Evolutionary conservation across 2,113 vertebrate species (phyloP).

Genomic region (Mustela lutreola): DNA sequence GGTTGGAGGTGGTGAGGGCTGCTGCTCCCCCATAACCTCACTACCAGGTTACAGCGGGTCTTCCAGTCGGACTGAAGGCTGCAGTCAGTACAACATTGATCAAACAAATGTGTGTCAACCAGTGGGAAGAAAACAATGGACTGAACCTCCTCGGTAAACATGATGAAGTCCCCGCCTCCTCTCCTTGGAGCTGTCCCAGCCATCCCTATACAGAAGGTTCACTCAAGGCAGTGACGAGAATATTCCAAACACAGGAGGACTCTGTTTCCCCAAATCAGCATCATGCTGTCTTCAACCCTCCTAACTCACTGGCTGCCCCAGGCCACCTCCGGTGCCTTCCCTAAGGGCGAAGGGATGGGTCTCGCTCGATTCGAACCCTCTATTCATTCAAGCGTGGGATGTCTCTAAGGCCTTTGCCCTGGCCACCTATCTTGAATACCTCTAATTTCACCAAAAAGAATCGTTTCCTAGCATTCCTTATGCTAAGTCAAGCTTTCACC

Average conservation of each 20-base stretch:
- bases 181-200: not conserved
- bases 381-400: not conserved
- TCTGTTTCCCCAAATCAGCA: not conserved
- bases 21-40: not conserved
- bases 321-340: not conserved
- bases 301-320: not conserved
- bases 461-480: not conserved
- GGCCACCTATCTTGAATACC: not conserved
- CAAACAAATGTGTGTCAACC: not conserved
- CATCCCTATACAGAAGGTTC: not conserved
- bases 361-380: not conserved
- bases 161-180: not conserved
- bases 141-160: not conserved
- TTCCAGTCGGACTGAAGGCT: not conserved
- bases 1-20: not conserved
- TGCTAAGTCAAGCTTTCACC: not conserved
- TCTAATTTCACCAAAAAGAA: not conserved
- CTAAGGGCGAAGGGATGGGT: not conserved
- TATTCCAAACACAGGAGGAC: not conserved
- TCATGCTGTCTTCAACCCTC: not conserved
- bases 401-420: not conserved
- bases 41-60: not conserved
- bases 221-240: not conserved
- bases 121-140: not conserved
- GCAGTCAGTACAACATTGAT: not conserved